Percentiles rank a stretch among this genome's conserved stretches.
These are phyloP conservation scores for Aplocera efformata DNA, from an alignment of 2,888 invertebrate species.

Conservation along the genomic window DNA sequence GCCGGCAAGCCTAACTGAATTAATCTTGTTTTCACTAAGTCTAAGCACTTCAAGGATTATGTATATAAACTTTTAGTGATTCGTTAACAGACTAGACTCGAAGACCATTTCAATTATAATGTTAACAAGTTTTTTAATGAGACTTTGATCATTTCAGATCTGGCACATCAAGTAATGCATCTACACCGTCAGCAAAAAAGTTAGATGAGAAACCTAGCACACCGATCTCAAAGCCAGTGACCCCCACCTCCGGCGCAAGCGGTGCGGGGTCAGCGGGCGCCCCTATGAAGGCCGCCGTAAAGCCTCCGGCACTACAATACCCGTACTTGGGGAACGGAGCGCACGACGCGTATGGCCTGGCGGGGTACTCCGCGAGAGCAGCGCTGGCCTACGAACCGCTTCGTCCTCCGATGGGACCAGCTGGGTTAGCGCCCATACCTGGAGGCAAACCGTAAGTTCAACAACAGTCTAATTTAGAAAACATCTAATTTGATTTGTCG, in stretches of 20 bases:
- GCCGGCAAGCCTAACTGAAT: conserved; percentile 27
- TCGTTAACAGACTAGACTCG: not conserved
- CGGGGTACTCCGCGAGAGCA: conserved; percentile 74
- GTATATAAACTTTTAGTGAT: conserved; percentile 11
- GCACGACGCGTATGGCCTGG: conserved; percentile 73
- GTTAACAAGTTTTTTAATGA: no score
- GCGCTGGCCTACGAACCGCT: conserved; percentile 74
- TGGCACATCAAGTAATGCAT: conserved; percentile 94
- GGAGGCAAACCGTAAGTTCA: conserved; percentile 92
- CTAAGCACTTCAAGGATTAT: conserved; percentile 5
- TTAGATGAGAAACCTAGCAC: conserved; percentile 94
- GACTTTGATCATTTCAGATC: conserved; percentile 71
- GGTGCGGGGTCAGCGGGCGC: conserved; percentile 81
- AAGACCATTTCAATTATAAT: no score
- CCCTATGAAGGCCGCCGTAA: conserved; percentile 79
- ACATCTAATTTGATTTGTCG: not conserved
- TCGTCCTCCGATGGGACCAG: conserved; percentile 73
- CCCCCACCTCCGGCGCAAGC: conserved; percentile 87
- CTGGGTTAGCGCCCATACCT: conserved; percentile 85
- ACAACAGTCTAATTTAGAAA: conserved; percentile 9
- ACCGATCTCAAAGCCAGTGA: conserved; percentile 94
- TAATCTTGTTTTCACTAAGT: conserved; percentile 24
- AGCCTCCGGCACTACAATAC: conserved; percentile 82
- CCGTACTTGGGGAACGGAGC: conserved; percentile 81
- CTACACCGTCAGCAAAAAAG: conserved; percentile 93